Conservation (phyloP, 2,888 invertebrate genomes). For the Acanthosepion esculentum region DNA sequence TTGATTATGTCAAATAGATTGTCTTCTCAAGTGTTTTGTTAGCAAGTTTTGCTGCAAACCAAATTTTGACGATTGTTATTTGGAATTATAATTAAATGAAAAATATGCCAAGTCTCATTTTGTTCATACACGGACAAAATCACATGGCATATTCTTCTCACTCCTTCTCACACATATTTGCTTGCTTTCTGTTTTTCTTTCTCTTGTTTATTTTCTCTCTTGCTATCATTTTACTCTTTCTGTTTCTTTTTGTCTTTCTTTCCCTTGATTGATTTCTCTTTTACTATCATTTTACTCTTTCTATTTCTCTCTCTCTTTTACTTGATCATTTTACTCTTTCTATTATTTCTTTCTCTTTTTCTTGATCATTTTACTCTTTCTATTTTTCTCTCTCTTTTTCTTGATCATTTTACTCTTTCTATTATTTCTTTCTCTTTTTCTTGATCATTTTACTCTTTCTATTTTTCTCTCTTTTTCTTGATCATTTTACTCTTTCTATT, state of each 20-base stretch:
- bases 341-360: neutral
- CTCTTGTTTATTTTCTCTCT: neutral
- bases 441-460: accelerated
- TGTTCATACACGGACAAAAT: neutral
- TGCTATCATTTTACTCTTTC: neutral
- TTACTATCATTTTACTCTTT: neutral
- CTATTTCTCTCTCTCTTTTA: neutral
- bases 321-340: neutral
- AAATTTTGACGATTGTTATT: neutral
- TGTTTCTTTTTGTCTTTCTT: neutral
- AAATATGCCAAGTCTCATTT: neutral
- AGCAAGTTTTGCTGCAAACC: neutral
- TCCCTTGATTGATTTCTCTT: neutral
- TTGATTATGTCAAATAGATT: slow-evolving; percentile 5
- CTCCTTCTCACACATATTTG: neutral
- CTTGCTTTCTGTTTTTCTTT: neutral
- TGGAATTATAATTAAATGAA: neutral
- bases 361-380: neutral
- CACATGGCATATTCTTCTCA: neutral
- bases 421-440: neutral
- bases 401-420: neutral
- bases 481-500: neutral
- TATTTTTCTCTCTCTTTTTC: neutral
- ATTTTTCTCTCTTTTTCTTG: neutral
- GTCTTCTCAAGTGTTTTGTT: neutral